Base-by-base conservation (phyloP, 2,888 invertebrate species). In the Clitarchus hookeri region DNA sequence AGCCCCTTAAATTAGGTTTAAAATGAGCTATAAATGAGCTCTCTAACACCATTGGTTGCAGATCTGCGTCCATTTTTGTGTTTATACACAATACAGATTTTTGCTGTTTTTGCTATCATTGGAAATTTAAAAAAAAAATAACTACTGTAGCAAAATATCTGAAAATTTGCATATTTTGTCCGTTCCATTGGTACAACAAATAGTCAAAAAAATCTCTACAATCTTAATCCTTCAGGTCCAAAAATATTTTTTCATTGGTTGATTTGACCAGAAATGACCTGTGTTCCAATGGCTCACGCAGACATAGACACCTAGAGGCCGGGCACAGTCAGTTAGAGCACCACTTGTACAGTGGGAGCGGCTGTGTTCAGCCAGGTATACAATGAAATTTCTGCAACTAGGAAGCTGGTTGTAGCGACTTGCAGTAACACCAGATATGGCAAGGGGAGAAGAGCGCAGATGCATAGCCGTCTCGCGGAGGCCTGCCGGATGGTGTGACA, bases 161-260 rank as follows among this genome's bases (percentile, higher is more conserved):
- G 13, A 53, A 12, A 53, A 84, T 54, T 84, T 2, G 6, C 26
- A 23, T 48, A 48, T 16, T 84, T 84, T 79, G 23, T n/a, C n/a
- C n/a, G n/a, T n/a, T n/a, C n/a, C n/a, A n/a, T n/a, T n/a, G n/a
- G n/a, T n/a, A n/a, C 79, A 79, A 79, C 9, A 79, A 79, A 79
- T 79, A 13, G 3, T 4, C 79, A n/a, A 79, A 79, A 79, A 79
- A 79, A 26, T 79, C 8, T 79, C 12, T 0, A 79, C 9, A 79
- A 79, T 79, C n/a, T n/a, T 6, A 79, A 79, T 79, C 25, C 79
- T 79, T 79, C 25, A 79, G 79, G 25, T 6, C 25, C 84, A 84
- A 84, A 48, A 48, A 48, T 44, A 23, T 53, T 48, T 84, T 84
- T 84, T 84, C n/a, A 44, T 83, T 83, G n/a, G 19, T 16, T 83